Evolutionary conservation across 2,888 invertebrate species (phyloP).

Genomic region (Pristionchus arcanus): DNA sequence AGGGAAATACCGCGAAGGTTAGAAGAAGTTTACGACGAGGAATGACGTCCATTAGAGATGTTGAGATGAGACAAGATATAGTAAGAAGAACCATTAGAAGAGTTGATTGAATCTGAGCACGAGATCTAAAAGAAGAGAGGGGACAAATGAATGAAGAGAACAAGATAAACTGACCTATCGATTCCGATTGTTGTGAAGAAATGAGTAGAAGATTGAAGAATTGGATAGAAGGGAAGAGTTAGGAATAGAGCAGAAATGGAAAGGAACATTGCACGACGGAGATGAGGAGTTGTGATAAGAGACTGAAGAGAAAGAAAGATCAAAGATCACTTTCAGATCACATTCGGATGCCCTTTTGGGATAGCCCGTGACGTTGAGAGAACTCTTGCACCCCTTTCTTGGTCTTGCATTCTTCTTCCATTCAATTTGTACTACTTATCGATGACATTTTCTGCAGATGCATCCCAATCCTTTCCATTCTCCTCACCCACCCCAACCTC

Average conservation of each 20-base stretch:
- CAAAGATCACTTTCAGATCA: neutral
- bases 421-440: neutral
- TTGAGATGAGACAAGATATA: conserved; percentile 68
- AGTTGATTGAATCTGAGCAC: conserved; percentile 71
- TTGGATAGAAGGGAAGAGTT: conserved; percentile 76
- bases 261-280: conserved; percentile 70
- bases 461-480: neutral
- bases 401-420: neutral
- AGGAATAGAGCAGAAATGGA: conserved; percentile 70
- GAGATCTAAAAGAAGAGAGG: conserved; percentile 57
- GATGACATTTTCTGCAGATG: neutral
- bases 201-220: conserved; percentile 73
- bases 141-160: neutral
- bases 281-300: conserved; percentile 65
- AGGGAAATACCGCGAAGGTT: neutral
- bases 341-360: neutral
- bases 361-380: neutral
- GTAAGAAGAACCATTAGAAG: conserved; percentile 72
- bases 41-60: conserved; percentile 67
- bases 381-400: neutral
- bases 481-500: neutral
- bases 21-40: conserved; percentile 60
- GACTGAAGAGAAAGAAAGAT: conserved; percentile 14
- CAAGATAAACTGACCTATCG: conserved; percentile 58
- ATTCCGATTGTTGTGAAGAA: conserved; percentile 69